Conservation (phyloP, 1,140 invertebrate species). For the Homalodisca vitripennis region DNA sequence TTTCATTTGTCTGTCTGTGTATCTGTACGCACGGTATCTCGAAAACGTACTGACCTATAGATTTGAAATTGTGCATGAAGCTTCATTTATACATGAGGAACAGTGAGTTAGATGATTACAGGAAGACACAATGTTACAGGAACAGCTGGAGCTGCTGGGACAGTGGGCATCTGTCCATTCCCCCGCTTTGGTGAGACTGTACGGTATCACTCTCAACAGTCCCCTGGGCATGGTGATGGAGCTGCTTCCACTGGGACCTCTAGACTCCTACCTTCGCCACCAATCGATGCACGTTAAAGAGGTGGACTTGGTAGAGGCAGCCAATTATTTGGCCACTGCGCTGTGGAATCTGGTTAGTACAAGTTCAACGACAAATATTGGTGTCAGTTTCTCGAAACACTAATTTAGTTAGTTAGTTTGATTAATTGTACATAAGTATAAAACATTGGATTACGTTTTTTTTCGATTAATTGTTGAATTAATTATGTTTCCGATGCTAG, state of each 20-base stretch:
- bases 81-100: too few species aligned
- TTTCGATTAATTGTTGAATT: too few species aligned
- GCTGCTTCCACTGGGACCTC: slow-evolving; percentile 69
- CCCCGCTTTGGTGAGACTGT: slow-evolving; percentile 66
- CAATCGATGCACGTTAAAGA: slow-evolving; percentile 57
- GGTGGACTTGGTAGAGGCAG: slow-evolving; percentile 75
- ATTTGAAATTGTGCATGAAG: too few species aligned
- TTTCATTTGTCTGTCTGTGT: too few species aligned
- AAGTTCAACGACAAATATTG: background rate
- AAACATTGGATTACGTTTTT: too few species aligned
- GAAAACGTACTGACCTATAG: too few species aligned
- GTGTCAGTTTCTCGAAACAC: too few species aligned
- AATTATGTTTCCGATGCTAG: too few species aligned
- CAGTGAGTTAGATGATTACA: background rate
- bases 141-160: slow-evolving; percentile 71
- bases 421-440: too few species aligned
- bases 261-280: slow-evolving; percentile 69
- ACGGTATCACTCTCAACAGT: slow-evolving; percentile 71
- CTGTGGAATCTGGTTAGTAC: slow-evolving; percentile 70
- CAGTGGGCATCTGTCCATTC: slow-evolving; percentile 75
- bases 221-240: slow-evolving; percentile 80
- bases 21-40: too few species aligned
- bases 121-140: slow-evolving; percentile 53
- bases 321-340: slow-evolving; percentile 71
- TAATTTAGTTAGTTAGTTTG: too few species aligned